Conservation (phyloP, 2,888 invertebrate species). For the Epicampocera succincta region DNA sequence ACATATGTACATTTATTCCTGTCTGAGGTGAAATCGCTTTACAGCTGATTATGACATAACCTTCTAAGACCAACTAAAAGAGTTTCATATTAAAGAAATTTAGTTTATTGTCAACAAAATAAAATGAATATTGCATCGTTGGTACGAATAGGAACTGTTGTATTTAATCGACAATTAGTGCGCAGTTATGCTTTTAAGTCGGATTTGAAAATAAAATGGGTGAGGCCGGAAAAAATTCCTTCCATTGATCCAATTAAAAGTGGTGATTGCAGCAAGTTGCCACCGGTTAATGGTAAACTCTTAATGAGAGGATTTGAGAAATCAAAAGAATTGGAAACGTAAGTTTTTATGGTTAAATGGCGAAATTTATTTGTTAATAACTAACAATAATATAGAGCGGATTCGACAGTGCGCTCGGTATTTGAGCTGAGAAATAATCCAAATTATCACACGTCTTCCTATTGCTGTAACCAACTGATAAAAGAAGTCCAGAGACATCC, state of each 20-base stretch:
- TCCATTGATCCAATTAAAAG: slow-evolving; percentile 86
- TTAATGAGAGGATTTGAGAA: slow-evolving; percentile 83
- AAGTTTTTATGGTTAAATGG: slow-evolving; percentile 65
- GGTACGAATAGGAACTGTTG: neutral
- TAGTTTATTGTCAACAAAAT: neutral
- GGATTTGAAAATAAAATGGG: slow-evolving; percentile 90
- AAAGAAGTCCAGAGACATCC: slow-evolving; percentile 87
- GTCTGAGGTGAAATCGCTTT: neutral
- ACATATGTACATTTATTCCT: too few species aligned
- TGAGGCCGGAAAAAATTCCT: slow-evolving; percentile 86
- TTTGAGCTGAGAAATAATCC: slow-evolving; percentile 88
- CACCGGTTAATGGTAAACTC: slow-evolving; percentile 83
- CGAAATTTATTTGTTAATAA: neutral
- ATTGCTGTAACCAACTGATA: slow-evolving; percentile 83
- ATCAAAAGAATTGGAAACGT: slow-evolving; percentile 88
- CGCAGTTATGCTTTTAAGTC: slow-evolving; percentile 85
- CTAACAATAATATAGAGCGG: slow-evolving; percentile 83
- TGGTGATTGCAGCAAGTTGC: slow-evolving; percentile 86
- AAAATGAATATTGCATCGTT: slow-evolving; percentile 54
- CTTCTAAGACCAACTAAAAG: neutral
- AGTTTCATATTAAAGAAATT: neutral
- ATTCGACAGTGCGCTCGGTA: slow-evolving; percentile 87
- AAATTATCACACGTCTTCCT: slow-evolving; percentile 82
- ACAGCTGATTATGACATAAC: slow-evolving; percentile 57
- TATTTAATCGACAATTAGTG: slow-evolving; percentile 71